Base-by-base conservation (phyloP, 2,888 invertebrate genomes). In the Chesias legatella region DNA sequence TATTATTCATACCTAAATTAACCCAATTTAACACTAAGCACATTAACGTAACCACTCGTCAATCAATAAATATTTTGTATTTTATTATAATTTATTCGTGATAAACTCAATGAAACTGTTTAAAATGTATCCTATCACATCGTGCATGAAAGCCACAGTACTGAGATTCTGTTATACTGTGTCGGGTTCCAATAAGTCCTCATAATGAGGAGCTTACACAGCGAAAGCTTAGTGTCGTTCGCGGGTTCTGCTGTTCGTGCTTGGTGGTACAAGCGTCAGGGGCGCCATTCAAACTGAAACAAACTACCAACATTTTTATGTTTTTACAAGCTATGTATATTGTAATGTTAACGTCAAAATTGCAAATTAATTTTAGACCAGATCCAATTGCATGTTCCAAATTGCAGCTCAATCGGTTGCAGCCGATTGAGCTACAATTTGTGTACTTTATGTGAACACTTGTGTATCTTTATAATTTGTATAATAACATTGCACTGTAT, bases 11-110 rank as follows among this genome's bases (percentile, higher is more conserved):
- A 48, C 28, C 26, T 46, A 46, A 40, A 25, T 29, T 34, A 40
- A 43, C 32, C 46, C 42, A 45, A n/a, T n/a, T 43, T 35, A 33
- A 33, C 35, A 63, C 58, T 67, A 57, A 72, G 60, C n/a, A 70
- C 57, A 52, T 49, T 52, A 67, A 72, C 49, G 54, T 50, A 48
- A 48, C 55, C 46, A 42, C 33, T 33, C 32, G 24, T 32, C 47
- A 54, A 44, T 45, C 10, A 38, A 51, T 45, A 55, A 56, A 56
- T 60, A 57, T 41, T 49, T 53, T 33, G 51, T 53, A 54, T 55
- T 48, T 51, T 48, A 53, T 43, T 33, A 40, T 35, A 37, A 26
- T 30, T 48, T 46, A 46, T 10, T 22, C 7, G 17, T 10, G 17
- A 11, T 8, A 23, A 27, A 27, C 10, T 13, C 29, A 31, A 26